Base-by-base conservation (phyloP, 2,797 vertebrate species). In the Typhlichthys eigenmanni region DNA sequence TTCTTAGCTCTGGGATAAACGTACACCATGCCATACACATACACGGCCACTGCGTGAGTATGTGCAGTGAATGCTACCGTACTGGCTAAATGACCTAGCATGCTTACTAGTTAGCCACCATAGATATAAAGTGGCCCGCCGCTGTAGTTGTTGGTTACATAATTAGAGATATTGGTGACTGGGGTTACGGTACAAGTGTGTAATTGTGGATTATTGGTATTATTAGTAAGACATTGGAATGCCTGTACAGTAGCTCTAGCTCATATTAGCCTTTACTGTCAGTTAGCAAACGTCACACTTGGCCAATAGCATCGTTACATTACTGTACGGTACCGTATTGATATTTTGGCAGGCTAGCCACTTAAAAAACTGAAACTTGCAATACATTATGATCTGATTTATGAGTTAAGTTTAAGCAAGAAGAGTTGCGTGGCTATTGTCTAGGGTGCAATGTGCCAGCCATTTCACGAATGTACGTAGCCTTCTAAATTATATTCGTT, bases 1-100 rank as follows among this genome's bases (percentile, higher is more conserved):
- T 46, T 16, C 72, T 75, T 81, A 71, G 66, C 77, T 79, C 75
- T 72, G 79, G 76, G 79, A 60, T 77, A 75, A 68, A 85, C 55
- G 58, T 66, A 66, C 32, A 71, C 49, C 38, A 59, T 62, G 60
- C 65, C 55, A 55, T 64, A 65, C 48, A 64, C 53, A 70, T 72
- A 65, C 48, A 64, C 53, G 73, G 71, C 68, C 53, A 19, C 65
- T 57, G 66, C 77, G 62, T 66, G 71, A 83, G 70, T 79, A 74
- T 74, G 17, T 13, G 55, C 1, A 54, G 10, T 67, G 19, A 55
- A 34, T 58, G 24, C 34, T 17, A 24, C 58, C 16, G 12, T 73
- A 62, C 50, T 61, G 62, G 64, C 63, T 64, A 64, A 62, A 60
- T 17, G 16, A 19, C 13, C 38, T 43, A 19, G 19, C 16, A 12